Base-by-base conservation (phyloP, 2,888 invertebrate genomes). In the Agriotes lineatus region DNA sequence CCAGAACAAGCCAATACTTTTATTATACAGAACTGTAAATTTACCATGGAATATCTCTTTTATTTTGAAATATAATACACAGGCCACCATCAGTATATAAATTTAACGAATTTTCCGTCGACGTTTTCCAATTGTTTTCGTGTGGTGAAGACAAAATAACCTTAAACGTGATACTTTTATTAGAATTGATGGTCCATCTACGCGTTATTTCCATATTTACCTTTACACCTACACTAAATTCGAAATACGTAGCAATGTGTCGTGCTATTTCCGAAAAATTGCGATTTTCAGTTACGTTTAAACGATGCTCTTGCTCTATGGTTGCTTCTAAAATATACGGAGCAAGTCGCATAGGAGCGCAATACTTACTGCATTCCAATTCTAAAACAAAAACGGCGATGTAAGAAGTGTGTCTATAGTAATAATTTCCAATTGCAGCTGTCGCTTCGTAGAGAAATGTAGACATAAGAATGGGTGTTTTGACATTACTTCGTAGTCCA, bases 341-440 rank as follows among this genome's bases (percentile, higher is more conserved):
- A 3, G 20, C 39, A 1, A 57, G 3, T 9, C 39, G 37, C 39
- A 57, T 57, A 7, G 57, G 57, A 22, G 57, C 57, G 37, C 37
- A 57, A 22, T 57, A 57, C 14, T 37, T 37, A 37, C 57, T 57
- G 14, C 57, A 57, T 25, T 19, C 42, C 9, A 57, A 37, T 57
- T 57, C 57, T 57, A 10, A 14, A 57, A 22, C 12, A 39, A 14
- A 12, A 39, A 37, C n/a, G n/a, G n/a, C n/a, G n/a, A n/a, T n/a
- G n/a, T n/a, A n/a, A n/a, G n/a, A n/a, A n/a, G n/a, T n/a, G n/a
- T n/a, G n/a, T n/a, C n/a, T n/a, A n/a, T n/a, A n/a, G n/a, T n/a
- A n/a, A n/a, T n/a, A n/a, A n/a, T n/a, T n/a, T n/a, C n/a, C n/a
- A n/a, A n/a, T n/a, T n/a, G n/a, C n/a, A n/a, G n/a, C n/a, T n/a